Evolutionary conservation across 2,888 invertebrate genomes (phyloP).

Genomic region (Eurytoma adleriae): DNA sequence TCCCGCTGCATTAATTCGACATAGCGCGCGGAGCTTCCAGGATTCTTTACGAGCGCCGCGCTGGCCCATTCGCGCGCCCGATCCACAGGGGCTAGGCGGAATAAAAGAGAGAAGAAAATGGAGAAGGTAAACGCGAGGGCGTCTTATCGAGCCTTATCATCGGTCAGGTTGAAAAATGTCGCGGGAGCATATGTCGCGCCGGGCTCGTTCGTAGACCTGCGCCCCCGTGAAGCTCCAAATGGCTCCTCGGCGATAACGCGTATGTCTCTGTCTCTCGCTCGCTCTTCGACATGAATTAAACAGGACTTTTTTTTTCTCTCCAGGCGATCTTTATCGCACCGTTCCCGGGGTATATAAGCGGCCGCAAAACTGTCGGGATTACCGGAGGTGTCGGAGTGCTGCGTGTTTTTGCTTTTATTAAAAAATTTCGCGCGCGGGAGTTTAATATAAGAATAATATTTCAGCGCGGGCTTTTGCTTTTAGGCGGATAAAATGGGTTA

Average conservation of each 20-base stretch:
- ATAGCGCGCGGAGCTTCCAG: too few relatives aligned
- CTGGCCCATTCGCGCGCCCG: too few relatives aligned
- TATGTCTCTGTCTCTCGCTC: conserved; percentile 12
- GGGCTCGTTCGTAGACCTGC: conserved; percentile 11
- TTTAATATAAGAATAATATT: too few relatives aligned
- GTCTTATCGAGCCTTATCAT: conserved; percentile 44
- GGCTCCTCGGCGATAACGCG: conserved; percentile 22
- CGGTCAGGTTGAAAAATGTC: conserved; percentile 48
- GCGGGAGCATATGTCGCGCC: conserved; percentile 27
- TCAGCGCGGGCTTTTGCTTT: too few relatives aligned
- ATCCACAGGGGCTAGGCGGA: neutral
- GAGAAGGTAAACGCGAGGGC: conserved; percentile 8
- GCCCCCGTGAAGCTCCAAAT: neutral
- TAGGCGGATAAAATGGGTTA: too few relatives aligned
- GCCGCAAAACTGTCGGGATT: neutral
- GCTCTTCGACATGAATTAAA: neutral
- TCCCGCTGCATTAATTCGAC: too few relatives aligned
- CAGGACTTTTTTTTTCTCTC: conserved; percentile 2
- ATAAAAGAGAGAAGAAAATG: conserved; percentile 11
- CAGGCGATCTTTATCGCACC: conserved; percentile 24
- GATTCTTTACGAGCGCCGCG: too few relatives aligned
- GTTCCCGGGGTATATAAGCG: conserved; percentile 2
- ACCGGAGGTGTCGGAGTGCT: neutral
- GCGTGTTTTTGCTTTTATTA: conserved; percentile 30
- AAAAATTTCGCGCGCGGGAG: neutral